These are phyloP conservation scores for Spodoptera picta DNA, from an alignment of 2,888 invertebrate genomes.

Conservation along the genomic window DNA sequence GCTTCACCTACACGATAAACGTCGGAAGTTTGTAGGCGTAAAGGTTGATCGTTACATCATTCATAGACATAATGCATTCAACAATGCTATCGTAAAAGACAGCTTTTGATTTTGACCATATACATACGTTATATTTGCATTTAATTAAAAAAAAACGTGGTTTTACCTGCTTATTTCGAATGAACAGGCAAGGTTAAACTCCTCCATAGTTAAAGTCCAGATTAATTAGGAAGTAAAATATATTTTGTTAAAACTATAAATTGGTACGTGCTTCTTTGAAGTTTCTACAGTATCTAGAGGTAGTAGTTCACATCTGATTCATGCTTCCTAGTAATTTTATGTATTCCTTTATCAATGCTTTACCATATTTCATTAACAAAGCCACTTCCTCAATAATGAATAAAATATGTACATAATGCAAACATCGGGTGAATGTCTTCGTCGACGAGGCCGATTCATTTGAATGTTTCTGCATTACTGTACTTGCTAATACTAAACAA, in stretches of 20 bases:
- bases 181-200: no score
- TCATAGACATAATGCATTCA: conserved; percentile 53
- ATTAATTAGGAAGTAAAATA: no score
- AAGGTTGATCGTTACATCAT: conserved; percentile 82
- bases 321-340: conserved; percentile 28
- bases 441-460: conserved; percentile 67
- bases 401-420: conserved; percentile 41
- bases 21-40: conserved; percentile 75
- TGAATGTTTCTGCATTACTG: conserved; percentile 58
- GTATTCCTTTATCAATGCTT: conserved; percentile 7
- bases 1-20: conserved; percentile 67
- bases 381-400: conserved; percentile 38
- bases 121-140: conserved; percentile 7
- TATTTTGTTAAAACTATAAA: no score
- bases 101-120: conserved; percentile 39
- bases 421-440: conserved; percentile 67
- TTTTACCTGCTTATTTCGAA: no score
- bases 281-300: conserved; percentile 15
- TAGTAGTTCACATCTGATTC: conserved; percentile 35
- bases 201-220: no score
- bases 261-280: conserved; percentile 12
- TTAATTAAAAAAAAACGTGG: background rate
- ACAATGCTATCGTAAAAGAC: conserved; percentile 47
- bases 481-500: conserved; percentile 51
- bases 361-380: conserved; percentile 18